Percentiles rank a stretch among this genome's conserved stretches.
Conservation (phyloP, 2,888 invertebrate genomes). For the Mythimna albipuncta region DNA sequence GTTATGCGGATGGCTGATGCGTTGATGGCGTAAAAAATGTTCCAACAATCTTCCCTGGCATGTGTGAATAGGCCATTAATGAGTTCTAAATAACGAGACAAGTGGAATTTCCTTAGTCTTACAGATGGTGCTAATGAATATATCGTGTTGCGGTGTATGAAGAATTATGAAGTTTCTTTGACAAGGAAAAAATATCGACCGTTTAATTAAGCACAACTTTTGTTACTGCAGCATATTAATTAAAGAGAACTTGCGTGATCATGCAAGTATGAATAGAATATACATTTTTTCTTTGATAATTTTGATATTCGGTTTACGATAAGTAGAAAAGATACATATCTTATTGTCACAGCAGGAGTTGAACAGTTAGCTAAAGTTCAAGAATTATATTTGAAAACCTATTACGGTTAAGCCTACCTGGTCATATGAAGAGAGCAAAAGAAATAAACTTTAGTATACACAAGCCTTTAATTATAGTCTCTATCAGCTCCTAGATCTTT, state of each 20-base stretch:
- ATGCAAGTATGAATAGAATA: slow-evolving; percentile 3
- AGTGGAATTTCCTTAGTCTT: slow-evolving; percentile 69
- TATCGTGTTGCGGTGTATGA: slow-evolving; percentile 47
- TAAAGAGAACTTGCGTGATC: slow-evolving; percentile 3
- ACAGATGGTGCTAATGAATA: slow-evolving; percentile 66
- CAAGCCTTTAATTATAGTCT: no score
- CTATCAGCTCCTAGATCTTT: no score
- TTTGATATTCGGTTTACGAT: background rate
- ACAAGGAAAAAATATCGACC: slow-evolving; percentile 12
- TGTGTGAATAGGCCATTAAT: slow-evolving; percentile 74
- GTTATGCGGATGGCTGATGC: slow-evolving; percentile 59
- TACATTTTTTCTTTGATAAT: slow-evolving; percentile 18
- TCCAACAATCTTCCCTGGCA: slow-evolving; percentile 60
- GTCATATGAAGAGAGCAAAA: no score
- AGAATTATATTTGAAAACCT: background rate
- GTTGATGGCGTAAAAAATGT: slow-evolving; percentile 54
- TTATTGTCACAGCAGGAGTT: slow-evolving; percentile 5
- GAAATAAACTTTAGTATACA: no score
- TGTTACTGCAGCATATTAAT: slow-evolving; percentile 4
- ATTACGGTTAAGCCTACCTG: no score
- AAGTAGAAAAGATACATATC: background rate
- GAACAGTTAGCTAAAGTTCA: background rate
- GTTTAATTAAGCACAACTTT: slow-evolving; percentile 38
- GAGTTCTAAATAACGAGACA: slow-evolving; percentile 71
- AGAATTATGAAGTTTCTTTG: slow-evolving; percentile 26